Conservation (phyloP, 2,797 vertebrate species). For the Pyrocephalus nanus region DNA sequence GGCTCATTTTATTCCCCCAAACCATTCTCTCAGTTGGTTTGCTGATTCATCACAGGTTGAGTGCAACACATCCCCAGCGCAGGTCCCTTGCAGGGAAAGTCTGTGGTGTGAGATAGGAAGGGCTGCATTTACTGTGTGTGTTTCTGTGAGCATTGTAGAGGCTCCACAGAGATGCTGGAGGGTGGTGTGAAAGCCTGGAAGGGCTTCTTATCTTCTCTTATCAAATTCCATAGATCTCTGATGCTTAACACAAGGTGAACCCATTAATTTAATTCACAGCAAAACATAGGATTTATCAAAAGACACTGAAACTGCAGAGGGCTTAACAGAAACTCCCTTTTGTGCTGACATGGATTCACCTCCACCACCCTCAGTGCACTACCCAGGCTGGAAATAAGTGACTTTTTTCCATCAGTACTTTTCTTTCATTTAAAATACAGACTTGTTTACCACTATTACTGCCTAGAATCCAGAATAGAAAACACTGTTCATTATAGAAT, state of each 20-base stretch:
- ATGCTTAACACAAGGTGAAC: not conserved
- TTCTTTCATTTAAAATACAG: not conserved
- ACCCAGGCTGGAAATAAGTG: not conserved
- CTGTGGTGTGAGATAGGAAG: accelerated
- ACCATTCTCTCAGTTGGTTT: not conserved
- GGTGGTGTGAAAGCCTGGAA: not conserved
- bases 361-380: not conserved
- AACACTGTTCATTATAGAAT: not conserved
- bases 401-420: not conserved
- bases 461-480: not conserved
- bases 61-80: accelerated
- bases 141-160: not conserved
- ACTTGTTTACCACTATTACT: not conserved
- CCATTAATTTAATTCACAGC: not conserved
- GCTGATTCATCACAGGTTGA: not conserved
- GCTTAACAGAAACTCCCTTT: not conserved
- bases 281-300: not conserved
- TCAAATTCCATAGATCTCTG: not conserved
- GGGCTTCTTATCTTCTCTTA: not conserved
- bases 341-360: not conserved
- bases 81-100: not conserved
- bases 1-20: not conserved
- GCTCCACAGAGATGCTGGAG: not conserved
- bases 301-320: not conserved
- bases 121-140: accelerated